A percentile compares a stretch with the other conserved stretches of the same genome.
phyloP scores from a whole-genome alignment of 2,888 invertebrate species.

The Caradrina kadenii region DNA sequence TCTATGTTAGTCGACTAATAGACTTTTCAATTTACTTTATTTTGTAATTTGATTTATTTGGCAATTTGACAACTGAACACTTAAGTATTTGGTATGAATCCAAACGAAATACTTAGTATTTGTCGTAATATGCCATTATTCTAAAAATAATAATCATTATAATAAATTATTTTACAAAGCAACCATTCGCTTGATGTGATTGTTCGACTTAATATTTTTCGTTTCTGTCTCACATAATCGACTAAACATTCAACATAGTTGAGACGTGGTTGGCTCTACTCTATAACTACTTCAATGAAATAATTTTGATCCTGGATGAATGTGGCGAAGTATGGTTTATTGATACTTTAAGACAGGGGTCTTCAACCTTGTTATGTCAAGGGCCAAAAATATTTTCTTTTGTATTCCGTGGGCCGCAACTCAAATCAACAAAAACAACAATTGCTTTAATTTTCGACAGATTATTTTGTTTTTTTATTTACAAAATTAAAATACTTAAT shows the following conservation, averaged over 20 bases:
- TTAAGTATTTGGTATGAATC: neutral
- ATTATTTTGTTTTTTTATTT: no score
- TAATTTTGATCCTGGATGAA: slow-evolving; percentile 17
- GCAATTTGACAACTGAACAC: neutral
- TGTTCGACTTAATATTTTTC: neutral
- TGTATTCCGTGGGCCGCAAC: no score
- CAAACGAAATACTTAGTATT: neutral
- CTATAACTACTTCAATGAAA: slow-evolving; percentile 11
- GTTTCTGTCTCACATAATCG: neutral
- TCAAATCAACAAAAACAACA: no score
- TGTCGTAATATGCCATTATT: no score
- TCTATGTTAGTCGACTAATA: slow-evolving; percentile 8
- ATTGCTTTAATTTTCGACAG: no score
- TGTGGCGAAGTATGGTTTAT: neutral
- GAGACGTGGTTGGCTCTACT: neutral
- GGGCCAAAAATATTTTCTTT: no score
- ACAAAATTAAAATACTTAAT: no score
- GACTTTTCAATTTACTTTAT: neutral
- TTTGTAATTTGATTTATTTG: neutral
- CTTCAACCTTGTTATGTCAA: no score
- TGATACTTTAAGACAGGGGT: slow-evolving; percentile 18
- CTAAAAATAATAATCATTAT: no score
- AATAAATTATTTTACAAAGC: no score
- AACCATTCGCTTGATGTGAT: neutral
- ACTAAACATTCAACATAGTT: slow-evolving; percentile 10